Percentiles rank a stretch among this genome's conserved stretches.
Conservation (phyloP, 2,113 vertebrate species). For the Syngnathus scovelli region DNA sequence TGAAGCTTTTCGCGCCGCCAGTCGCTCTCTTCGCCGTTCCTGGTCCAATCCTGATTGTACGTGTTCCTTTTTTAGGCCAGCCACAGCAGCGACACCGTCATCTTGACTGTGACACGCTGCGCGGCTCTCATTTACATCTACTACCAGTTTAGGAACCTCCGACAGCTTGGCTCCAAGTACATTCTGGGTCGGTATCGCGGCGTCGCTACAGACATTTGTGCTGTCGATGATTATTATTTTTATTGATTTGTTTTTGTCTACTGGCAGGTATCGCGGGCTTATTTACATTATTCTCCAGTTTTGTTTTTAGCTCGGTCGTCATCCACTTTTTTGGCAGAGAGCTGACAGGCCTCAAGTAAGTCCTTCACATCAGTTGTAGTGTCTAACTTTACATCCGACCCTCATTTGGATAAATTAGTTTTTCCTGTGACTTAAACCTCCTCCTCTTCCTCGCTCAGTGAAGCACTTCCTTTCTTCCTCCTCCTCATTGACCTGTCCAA, state of each 20-base stretch:
- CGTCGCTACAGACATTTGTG: background rate
- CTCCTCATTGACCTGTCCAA: constrained; percentile 94
- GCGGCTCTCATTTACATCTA: constrained; percentile 97
- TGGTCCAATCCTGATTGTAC: too few species aligned
- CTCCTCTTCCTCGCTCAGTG: constrained; percentile 64
- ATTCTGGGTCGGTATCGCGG: constrained; percentile 80
- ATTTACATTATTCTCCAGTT: constrained; percentile 97
- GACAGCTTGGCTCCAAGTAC: constrained; percentile 95
- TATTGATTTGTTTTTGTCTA: constrained; percentile 5
- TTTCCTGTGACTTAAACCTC: background rate
- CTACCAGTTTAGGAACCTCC: constrained; percentile 95
- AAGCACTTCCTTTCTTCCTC: constrained; percentile 93
- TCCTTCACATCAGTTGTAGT: constrained; percentile 5
- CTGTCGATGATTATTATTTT: background rate
- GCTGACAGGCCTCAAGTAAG: constrained; percentile 94
- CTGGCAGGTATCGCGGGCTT: constrained; percentile 88
- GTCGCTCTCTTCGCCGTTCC: too few species aligned
- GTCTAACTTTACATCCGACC: background rate
- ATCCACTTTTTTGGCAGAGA: constrained; percentile 98
- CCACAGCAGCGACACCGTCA: constrained; percentile 89
- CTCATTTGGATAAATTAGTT: too few species aligned
- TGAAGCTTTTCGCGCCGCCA: constrained; percentile 22
- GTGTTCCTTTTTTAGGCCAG: constrained; percentile 68
- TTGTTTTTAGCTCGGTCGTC: constrained; percentile 95
- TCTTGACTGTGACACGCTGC: constrained; percentile 90